Percentiles rank a stretch among this genome's conserved stretches.
Conservation (phyloP, 2,113 vertebrate genomes). For the Chauna torquata region DNA sequence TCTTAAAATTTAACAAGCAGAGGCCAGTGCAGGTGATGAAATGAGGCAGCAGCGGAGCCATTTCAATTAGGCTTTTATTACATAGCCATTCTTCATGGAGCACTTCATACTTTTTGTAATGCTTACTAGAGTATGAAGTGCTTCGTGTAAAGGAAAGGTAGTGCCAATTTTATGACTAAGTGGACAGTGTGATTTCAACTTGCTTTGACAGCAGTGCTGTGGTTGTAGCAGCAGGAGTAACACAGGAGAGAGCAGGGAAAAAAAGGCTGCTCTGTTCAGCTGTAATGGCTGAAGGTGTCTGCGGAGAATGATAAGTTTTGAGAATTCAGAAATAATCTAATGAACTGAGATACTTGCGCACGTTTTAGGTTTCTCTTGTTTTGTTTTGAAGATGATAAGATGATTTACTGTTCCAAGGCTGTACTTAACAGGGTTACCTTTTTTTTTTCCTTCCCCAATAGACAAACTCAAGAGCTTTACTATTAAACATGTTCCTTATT, state of each 20-base stretch:
- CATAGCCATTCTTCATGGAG: conserved; percentile 25
- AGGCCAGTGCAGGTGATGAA: conserved; percentile 35
- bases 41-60: conserved; percentile 41
- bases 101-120: background rate
- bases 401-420: background rate
- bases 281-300: background rate
- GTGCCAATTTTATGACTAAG: background rate
- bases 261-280: background rate
- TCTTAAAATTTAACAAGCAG: conserved; percentile 67
- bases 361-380: background rate
- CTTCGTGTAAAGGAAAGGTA: background rate
- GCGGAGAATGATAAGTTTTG: background rate
- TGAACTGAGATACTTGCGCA: background rate
- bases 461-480: background rate
- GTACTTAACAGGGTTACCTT: background rate
- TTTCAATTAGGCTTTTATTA: conserved; percentile 64
- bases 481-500: background rate
- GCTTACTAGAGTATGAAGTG: conserved; percentile 27
- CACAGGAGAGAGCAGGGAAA: background rate
- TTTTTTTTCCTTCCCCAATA: background rate
- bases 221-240: background rate
- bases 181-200: background rate
- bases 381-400: background rate
- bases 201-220: background rate
- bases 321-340: background rate